Conservation (phyloP, 2,113 vertebrate species). For the Motacilla tschutschensis region DNA sequence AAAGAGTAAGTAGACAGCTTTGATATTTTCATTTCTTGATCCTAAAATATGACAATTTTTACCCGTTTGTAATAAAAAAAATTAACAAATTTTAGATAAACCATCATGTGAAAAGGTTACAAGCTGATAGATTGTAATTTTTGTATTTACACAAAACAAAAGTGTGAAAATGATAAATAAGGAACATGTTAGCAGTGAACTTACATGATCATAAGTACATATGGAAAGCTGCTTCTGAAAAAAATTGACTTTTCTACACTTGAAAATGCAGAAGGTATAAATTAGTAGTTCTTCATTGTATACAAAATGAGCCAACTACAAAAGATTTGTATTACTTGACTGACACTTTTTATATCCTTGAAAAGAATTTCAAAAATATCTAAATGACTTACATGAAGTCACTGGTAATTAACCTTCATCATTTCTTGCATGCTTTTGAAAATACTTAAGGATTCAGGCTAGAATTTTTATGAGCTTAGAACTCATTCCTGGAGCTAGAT, state of each 20-base stretch:
- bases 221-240: background rate
- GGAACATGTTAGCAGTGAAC: background rate
- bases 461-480: slow-evolving; percentile 31
- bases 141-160: background rate
- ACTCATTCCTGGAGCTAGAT: background rate
- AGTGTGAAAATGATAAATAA: background rate
- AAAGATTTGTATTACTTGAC: background rate
- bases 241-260: background rate
- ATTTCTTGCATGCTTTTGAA: slow-evolving; percentile 1
- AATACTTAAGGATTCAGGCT: background rate
- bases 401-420: slow-evolving; percentile 21
- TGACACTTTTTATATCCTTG: background rate
- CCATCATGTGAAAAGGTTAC: background rate
- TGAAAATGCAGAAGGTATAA: background rate
- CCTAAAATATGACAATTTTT: background rate
- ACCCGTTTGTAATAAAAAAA: background rate
- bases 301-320: background rate
- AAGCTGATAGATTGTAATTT: background rate
- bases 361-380: slow-evolving; percentile 3
- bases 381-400: background rate
- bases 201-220: background rate
- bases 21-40: background rate
- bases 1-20: background rate
- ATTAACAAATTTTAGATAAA: background rate
- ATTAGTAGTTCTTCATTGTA: background rate